Evolutionary conservation across 2,797 vertebrate species (phyloP), one percentile per base, ranked within the genome.

Genomic region (Phataginus tetradactyla): DNA sequence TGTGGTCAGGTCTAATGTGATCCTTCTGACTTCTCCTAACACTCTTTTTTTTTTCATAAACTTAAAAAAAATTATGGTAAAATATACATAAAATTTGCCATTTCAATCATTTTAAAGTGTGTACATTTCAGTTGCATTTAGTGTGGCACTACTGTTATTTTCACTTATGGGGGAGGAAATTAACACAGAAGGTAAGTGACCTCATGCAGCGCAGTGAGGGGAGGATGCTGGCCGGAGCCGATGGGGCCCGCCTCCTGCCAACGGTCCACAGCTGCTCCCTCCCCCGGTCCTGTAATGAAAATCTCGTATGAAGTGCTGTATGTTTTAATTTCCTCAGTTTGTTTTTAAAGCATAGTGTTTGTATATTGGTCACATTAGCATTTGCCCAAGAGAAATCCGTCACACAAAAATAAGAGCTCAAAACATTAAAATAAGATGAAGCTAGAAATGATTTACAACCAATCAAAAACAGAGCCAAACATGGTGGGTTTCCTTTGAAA

Each of bases 371-470:
- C 39, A 23, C 1, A 20, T 95, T 68, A 86, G 74, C 72, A 79
- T 97, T 79, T 98, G 81, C 96, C 93, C 75, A 86, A 95, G 69
- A 97, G 97, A 88, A 96, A 90, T 83, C 63, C 3, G 10, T 71
- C 45, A 72, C 10, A 45, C 84, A 96, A 95, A 97, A 97, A 64
- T 75, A 57, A 95, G 93, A 90, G 91, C 81, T 95, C 0, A 0
- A 45, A 59, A 97, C 93, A 80, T 61, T 66, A 61, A 23, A 75
- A 86, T 87, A 77, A 84, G 71, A 42, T 89, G 25, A 95, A 84
- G 78, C 96, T 92, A 94, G 96, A 95, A 95, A 96, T 95, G 95
- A 94, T 97, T 95, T 92, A 75, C 72, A 95, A 39, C 94, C 97
- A 93, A 97, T 97, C 78, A 94, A 63, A 97, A 97, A 94, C 51